phyloP scores from a whole-genome alignment of 2,113 vertebrate species.

The Halcyon senegalensis region DNA sequence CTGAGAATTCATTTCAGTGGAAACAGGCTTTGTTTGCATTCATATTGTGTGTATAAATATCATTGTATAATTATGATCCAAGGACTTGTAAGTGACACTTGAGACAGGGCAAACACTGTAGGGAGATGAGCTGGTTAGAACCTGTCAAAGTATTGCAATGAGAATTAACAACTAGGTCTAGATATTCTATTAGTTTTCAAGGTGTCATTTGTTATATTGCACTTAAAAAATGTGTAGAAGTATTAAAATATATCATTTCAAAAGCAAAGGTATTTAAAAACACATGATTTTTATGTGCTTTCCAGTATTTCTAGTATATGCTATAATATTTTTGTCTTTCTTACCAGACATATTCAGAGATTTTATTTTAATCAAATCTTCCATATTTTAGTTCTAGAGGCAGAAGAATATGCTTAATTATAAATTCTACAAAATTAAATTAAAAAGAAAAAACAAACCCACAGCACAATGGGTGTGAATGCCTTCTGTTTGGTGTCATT shows the following conservation, averaged over 20 bases:
- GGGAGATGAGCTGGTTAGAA: not conserved
- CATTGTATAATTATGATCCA: not conserved
- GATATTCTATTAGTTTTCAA: not conserved
- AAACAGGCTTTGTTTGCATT: not conserved
- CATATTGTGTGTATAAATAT: constrained; percentile 4
- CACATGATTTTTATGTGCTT: not conserved
- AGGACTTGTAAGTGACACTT: constrained; percentile 4
- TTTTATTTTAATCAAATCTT: constrained; percentile 9
- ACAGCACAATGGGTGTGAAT: constrained; percentile 27
- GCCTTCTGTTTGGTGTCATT: constrained; percentile 5
- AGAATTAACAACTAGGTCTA: not conserved
- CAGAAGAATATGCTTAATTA: not conserved
- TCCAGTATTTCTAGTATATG: not conserved
- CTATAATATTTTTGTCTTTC: not conserved
- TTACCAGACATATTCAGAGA: not conserved
- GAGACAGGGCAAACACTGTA: not conserved
- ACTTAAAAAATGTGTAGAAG: not conserved
- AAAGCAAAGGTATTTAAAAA: not conserved
- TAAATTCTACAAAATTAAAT: not conserved
- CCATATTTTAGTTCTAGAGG: not conserved
- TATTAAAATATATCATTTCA: not conserved
- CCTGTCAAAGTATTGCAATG: not conserved
- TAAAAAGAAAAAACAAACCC: not conserved
- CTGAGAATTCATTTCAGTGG: constrained; percentile 1
- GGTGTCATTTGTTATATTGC: not conserved